Evolutionary conservation across 2,113 vertebrate species (phyloP).

Genomic region (Tautogolabrus adspersus): DNA sequence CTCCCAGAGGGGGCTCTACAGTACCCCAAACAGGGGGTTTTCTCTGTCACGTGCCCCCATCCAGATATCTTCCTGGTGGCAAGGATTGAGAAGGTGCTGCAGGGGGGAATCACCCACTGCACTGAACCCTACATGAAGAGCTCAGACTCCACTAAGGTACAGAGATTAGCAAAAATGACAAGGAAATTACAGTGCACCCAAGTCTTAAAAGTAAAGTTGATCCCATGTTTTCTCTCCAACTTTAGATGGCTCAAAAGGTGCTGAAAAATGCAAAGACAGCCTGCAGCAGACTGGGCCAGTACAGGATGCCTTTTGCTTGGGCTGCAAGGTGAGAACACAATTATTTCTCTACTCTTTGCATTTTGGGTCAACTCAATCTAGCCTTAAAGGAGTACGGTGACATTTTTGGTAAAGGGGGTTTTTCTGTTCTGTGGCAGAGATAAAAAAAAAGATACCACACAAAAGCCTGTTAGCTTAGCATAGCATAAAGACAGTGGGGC

Average conservation of each 20-base stretch:
- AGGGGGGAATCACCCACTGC: conserved; percentile 95
- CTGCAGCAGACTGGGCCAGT: conserved; percentile 94
- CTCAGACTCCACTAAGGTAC: conserved; percentile 95
- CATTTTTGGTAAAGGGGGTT: too few species aligned
- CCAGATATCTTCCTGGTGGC: conserved; percentile 97
- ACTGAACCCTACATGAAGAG: conserved; percentile 99
- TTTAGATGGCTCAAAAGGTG: conserved; percentile 94
- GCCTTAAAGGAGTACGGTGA: too few species aligned
- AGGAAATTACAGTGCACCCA: background rate
- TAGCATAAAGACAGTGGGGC: too few species aligned
- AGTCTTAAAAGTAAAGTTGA: background rate
- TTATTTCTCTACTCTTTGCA: too few species aligned
- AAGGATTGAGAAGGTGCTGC: conserved; percentile 95
- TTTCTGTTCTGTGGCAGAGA: too few species aligned
- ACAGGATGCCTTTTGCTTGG: conserved; percentile 98
- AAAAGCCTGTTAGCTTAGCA: too few species aligned
- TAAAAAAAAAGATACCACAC: too few species aligned
- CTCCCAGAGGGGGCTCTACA: conserved; percentile 86
- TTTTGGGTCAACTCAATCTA: too few species aligned
- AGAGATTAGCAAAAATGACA: background rate
- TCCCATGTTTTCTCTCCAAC: background rate
- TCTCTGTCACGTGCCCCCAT: conserved; percentile 96
- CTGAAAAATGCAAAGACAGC: conserved; percentile 96
- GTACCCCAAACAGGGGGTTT: conserved; percentile 94
- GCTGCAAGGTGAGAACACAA: conserved; percentile 88